These are phyloP conservation scores for Oscheius myriophilus DNA, from an alignment of 2,888 invertebrate genomes.

Conservation along the genomic window DNA sequence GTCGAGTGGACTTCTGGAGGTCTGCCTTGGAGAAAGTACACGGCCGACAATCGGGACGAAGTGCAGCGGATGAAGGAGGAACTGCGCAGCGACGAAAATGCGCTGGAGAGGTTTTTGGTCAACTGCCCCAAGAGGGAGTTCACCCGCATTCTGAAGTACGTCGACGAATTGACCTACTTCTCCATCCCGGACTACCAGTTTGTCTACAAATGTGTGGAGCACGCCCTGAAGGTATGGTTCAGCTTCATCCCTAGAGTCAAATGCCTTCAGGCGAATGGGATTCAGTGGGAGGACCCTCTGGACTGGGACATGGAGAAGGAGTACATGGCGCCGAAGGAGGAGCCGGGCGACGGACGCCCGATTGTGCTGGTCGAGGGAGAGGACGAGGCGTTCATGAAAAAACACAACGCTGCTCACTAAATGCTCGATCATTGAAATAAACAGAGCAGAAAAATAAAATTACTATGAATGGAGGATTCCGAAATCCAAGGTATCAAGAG, in stretches of 20 bases:
- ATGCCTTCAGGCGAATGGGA: constrained; percentile 32
- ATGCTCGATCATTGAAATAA: too few species aligned
- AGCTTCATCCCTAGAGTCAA: not conserved
- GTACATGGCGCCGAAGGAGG: constrained; percentile 48
- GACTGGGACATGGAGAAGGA: constrained; percentile 54
- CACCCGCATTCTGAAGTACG: constrained; percentile 46
- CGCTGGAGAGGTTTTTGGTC: constrained; percentile 43
- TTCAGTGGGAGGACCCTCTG: constrained; percentile 51
- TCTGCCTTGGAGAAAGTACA: constrained; percentile 58
- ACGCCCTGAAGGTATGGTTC: constrained; percentile 43
- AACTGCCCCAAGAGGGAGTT: constrained; percentile 50
- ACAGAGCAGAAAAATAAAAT: too few species aligned
- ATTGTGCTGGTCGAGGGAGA: not conserved
- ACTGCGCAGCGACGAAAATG: constrained; percentile 33
- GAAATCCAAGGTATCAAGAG: too few species aligned
- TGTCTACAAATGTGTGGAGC: constrained; percentile 49
- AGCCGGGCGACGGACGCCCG: constrained; percentile 41
- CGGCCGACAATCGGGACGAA: constrained; percentile 49
- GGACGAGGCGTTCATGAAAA: not conserved
- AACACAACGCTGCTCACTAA: too few species aligned
- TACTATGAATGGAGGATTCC: too few species aligned
- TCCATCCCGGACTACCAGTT: constrained; percentile 61
- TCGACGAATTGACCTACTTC: constrained; percentile 54
- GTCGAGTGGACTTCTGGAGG: constrained; percentile 63
- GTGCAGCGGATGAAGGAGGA: constrained; percentile 56